Conservation (phyloP, 2,797 vertebrate genomes). For the Rhynchotus rufescens region DNA sequence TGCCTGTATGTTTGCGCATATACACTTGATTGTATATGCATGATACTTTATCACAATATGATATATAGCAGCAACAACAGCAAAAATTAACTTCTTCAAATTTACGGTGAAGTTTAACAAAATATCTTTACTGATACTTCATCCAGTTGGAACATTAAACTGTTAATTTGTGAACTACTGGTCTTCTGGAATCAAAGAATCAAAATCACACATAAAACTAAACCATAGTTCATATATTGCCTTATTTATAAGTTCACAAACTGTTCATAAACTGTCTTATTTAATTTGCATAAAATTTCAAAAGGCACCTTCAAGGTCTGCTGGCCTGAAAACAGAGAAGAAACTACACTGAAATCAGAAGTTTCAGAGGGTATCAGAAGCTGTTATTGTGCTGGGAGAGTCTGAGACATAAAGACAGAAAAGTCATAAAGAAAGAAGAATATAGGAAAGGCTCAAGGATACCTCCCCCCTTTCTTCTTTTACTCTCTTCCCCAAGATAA, state of each 20-base stretch:
- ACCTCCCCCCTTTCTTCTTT: background rate
- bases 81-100: background rate
- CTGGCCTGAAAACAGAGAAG: background rate
- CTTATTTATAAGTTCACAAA: too few species aligned
- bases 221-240: background rate
- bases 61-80: background rate
- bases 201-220: background rate
- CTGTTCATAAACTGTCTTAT: background rate
- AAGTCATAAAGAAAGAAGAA: background rate
- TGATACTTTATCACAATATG: background rate
- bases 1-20: background rate
- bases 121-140: background rate
- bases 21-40: background rate
- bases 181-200: background rate
- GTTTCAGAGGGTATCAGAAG: background rate
- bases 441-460: background rate
- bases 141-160: background rate
- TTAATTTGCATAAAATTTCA: background rate
- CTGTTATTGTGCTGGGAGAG: background rate
- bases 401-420: background rate
- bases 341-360: background rate
- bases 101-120: background rate
- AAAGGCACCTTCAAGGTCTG: background rate
- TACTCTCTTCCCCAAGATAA: background rate
- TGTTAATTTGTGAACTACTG: background rate